Conservation (phyloP, 2,888 invertebrate species). For the Andrena bucephala region DNA sequence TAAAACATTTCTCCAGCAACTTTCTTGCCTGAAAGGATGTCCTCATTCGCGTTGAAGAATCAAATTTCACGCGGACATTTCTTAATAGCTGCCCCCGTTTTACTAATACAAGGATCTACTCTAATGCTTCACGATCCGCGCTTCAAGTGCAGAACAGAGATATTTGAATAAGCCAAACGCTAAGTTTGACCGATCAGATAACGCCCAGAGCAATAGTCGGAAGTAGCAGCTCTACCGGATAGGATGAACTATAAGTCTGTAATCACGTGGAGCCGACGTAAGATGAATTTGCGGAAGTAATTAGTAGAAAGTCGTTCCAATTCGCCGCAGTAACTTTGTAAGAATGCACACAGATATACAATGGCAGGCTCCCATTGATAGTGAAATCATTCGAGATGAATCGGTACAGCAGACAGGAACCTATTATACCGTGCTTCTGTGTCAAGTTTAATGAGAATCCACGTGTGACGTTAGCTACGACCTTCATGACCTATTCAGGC, state of each 20-base stretch:
- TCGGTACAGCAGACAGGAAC: not conserved
- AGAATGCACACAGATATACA: conserved; percentile 27
- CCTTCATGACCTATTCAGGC: not conserved
- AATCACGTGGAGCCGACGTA: conserved; percentile 52
- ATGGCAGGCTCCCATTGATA: conserved; percentile 37
- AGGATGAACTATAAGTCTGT: conserved; percentile 35
- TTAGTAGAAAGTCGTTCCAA: conserved; percentile 72
- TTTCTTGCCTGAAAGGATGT: conserved; percentile 2
- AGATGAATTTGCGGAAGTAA: conserved; percentile 66
- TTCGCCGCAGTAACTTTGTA: conserved; percentile 36
- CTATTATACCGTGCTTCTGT: not conserved
- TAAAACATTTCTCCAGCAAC: conserved; percentile 36
- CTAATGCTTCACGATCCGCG: not conserved
- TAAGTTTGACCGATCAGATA: conserved; percentile 37
- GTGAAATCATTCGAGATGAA: conserved; percentile 36
- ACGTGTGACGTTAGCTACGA: not conserved
- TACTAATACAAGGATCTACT: not conserved
- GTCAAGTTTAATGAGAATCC: not conserved
- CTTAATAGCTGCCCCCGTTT: not conserved
- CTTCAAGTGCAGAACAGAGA: not conserved
- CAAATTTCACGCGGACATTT: not conserved
- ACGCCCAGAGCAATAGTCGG: conserved; percentile 36
- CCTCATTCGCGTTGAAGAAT: not conserved
- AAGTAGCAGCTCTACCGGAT: conserved; percentile 38
- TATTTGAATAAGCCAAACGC: conserved; percentile 1